phyloP scores from a whole-genome alignment of 2,888 invertebrate genomes.

The Rhagophthalmus giganteus region DNA sequence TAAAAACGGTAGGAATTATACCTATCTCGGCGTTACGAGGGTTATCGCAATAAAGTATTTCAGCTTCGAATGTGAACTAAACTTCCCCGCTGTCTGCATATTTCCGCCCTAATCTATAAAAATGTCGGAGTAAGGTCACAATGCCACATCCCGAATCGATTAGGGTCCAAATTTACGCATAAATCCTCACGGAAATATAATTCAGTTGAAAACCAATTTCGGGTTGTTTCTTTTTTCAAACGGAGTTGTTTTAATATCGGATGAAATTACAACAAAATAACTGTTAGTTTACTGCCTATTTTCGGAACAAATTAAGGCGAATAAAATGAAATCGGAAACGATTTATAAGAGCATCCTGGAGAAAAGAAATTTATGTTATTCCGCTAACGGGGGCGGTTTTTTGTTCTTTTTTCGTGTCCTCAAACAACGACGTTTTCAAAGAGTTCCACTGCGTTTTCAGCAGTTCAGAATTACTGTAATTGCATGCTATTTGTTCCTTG shows the following conservation, averaged over 20 bases:
- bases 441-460: constrained; percentile 19
- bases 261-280: constrained; percentile 13
- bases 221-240: constrained; percentile 7
- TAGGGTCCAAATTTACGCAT: constrained; percentile 16
- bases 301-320: constrained; percentile 22
- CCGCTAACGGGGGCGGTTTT: constrained; percentile 19
- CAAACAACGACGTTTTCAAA: constrained; percentile 13
- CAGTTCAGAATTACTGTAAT: constrained; percentile 25
- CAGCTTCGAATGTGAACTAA: constrained; percentile 16
- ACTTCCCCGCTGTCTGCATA: constrained; percentile 19
- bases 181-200: constrained; percentile 14
- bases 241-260: constrained; percentile 2
- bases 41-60: constrained; percentile 21
- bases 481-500: constrained; percentile 23
- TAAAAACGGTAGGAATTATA: constrained; percentile 8
- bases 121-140: constrained; percentile 17
- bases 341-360: constrained; percentile 27
- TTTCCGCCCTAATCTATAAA: constrained; percentile 20
- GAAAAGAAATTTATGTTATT: constrained; percentile 28
- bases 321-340: constrained; percentile 30
- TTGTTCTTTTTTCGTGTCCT: constrained; percentile 21
- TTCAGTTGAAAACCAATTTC: constrained; percentile 9
- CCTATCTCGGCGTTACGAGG: constrained; percentile 2
- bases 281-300: constrained; percentile 7
- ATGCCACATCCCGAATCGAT: constrained; percentile 20